phyloP scores from a whole-genome alignment of 2,113 vertebrate genomes.

The Chunga burmeisteri region DNA sequence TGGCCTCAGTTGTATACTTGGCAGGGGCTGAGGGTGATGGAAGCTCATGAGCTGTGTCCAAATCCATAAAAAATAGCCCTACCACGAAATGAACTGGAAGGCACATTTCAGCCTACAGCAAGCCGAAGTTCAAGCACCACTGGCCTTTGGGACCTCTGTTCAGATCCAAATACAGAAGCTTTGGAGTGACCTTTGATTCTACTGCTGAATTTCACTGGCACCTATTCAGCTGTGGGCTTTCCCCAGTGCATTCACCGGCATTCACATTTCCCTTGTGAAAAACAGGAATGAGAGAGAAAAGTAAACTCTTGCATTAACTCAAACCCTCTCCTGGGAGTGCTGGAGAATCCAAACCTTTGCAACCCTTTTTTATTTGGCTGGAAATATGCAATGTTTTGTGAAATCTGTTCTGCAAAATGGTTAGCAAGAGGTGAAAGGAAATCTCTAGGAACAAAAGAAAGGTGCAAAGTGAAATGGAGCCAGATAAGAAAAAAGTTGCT shows the following conservation, averaged over 20 bases:
- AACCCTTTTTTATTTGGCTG: not conserved
- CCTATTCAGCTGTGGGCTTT: not conserved
- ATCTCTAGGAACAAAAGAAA: not conserved
- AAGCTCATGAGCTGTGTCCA: not conserved
- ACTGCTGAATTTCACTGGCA: not conserved
- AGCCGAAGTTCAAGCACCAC: not conserved
- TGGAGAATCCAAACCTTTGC: not conserved
- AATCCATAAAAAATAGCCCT: slow-evolving; percentile 7
- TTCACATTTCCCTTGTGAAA: not conserved
- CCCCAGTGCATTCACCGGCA: rapidly evolving
- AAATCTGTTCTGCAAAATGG: not conserved
- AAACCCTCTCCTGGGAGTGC: not conserved
- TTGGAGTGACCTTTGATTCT: not conserved
- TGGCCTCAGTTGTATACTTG: not conserved
- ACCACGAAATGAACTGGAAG: not conserved
- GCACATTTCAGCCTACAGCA: not conserved
- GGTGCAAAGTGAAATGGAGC: not conserved
- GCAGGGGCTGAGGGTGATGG: not conserved
- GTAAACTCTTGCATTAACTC: not conserved
- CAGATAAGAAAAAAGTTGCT: not conserved
- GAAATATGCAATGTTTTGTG: not conserved
- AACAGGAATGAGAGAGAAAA: not conserved
- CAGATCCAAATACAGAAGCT: not conserved
- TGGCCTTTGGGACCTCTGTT: not conserved
- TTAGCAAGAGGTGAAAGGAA: not conserved